Base-by-base conservation (phyloP, 92 coral and sea anemone genomes). In the Zoanthus sansibaricus region DNA sequence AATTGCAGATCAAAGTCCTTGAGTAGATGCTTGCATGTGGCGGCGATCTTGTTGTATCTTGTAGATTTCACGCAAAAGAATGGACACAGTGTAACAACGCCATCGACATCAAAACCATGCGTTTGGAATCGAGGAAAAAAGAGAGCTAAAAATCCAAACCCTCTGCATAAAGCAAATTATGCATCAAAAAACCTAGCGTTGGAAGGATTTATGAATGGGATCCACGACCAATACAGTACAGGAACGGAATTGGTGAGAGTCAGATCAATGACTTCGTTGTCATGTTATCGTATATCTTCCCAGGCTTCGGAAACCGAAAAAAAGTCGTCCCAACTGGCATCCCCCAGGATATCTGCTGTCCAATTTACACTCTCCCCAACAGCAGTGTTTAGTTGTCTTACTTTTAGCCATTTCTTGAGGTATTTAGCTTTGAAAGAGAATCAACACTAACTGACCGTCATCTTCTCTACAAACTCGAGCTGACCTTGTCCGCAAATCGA, bases 41-140 rank as follows among this genome's bases (percentile, higher is more conserved):
- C 62, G 14, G 11, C 13, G 3, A 2, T 56, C 12, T 2, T 56
- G 6, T 10, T 14, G 3, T 5, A 4, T 47, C 51, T 47, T 61
- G 20, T 5, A 6, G 68, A 61, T 61, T 61, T 4, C 16, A 12
- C 4, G 8, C 12, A 72, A 32, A 17, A 21, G 71, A 73, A 72
- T 16, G 70, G 87, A 52, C 69, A 83, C 33, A 79, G 56, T 5
- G 80, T 84, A 2, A 75, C 88, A 33, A 52, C 4, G 21, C 77
- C 74, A 44, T 69, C 87, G 15, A 84, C 87, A 3, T 84, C 87
- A 1, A 72, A 54, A 76, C 79, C 79, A 17, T 71, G 87, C 45
- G 79, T 66, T 66, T 84, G 80, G 79, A 72, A 54, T 55, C 72
- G 88, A 13, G 88, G 88, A 11, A 84, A 84, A 42, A 84, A 84